phyloP scores from a whole-genome alignment of 2,113 vertebrate species.

The Delphinapterus leucas region DNA sequence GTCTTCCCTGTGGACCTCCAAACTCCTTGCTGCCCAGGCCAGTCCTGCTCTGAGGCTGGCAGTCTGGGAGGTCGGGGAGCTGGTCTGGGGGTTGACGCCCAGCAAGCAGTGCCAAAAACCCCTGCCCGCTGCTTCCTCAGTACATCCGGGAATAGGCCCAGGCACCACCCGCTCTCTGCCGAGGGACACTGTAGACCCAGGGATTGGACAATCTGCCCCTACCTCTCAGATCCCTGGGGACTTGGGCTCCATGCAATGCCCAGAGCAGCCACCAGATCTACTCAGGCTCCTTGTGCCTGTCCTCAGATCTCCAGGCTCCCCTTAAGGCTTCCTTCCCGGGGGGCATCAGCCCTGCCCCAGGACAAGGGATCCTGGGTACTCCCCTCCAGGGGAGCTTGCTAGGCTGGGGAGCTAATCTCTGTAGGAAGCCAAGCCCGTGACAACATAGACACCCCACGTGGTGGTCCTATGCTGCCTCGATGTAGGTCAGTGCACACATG shows the following conservation, averaged over 20 bases:
- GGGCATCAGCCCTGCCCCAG: background rate
- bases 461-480: background rate
- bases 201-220: background rate
- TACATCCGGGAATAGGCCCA: background rate
- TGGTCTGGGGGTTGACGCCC: background rate
- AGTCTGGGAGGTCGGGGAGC: background rate
- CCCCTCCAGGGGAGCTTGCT: background rate
- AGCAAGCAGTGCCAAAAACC: background rate
- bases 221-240: background rate
- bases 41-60: no score
- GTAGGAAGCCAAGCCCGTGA: background rate
- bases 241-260: background rate
- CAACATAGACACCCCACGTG: rapidly evolving
- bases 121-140: background rate
- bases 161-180: background rate
- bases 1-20: background rate
- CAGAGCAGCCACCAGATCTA: background rate
- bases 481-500: background rate
- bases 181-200: background rate
- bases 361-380: background rate
- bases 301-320: background rate
- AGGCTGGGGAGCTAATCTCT: background rate
- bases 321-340: background rate
- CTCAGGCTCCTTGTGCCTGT: background rate
- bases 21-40: background rate